Percentiles rank a stretch among this genome's conserved stretches.
Conservation (phyloP, 2,888 invertebrate genomes). For the Gisinianus flammeolus region DNA sequence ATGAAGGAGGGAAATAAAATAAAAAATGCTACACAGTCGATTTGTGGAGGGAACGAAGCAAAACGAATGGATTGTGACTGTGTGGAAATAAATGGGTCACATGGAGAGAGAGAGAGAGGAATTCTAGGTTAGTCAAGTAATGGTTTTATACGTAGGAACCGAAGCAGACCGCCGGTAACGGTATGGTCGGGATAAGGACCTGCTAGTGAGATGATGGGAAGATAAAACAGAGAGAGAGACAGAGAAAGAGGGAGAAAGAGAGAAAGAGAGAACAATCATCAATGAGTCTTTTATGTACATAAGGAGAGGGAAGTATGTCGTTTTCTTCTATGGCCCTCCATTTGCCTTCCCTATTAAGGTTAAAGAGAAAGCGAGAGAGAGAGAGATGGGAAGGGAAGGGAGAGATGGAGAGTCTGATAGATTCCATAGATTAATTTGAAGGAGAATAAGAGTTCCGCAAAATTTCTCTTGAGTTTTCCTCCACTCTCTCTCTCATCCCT, state of each 20-base stretch:
- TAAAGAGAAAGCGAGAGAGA: neutral
- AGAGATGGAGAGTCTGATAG: conserved; percentile 1
- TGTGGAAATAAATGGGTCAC: too few species aligned
- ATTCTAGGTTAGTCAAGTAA: too few species aligned
- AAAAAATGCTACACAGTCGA: too few species aligned
- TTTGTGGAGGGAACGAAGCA: too few species aligned
- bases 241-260: conserved; percentile 4
- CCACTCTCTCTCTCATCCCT: neutral
- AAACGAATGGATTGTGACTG: too few species aligned
- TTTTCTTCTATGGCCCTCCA: conserved; percentile 25
- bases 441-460: neutral
- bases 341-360: conserved; percentile 15
- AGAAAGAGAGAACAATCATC: conserved; percentile 24
- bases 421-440: conserved; percentile 22
- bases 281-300: conserved; percentile 31
- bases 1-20: too few species aligned
- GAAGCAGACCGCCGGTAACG: neutral
- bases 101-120: neutral
- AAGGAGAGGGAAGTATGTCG: conserved; percentile 27
- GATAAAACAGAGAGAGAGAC: conserved; percentile 32
- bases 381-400: neutral
- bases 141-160: too few species aligned
- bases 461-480: neutral
- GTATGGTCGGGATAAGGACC: neutral
- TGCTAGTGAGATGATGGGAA: conserved; percentile 10